Evolutionary conservation across 2,113 vertebrate genomes (phyloP), one percentile per base, ranked within the genome.

Genomic region (Athene noctua): DNA sequence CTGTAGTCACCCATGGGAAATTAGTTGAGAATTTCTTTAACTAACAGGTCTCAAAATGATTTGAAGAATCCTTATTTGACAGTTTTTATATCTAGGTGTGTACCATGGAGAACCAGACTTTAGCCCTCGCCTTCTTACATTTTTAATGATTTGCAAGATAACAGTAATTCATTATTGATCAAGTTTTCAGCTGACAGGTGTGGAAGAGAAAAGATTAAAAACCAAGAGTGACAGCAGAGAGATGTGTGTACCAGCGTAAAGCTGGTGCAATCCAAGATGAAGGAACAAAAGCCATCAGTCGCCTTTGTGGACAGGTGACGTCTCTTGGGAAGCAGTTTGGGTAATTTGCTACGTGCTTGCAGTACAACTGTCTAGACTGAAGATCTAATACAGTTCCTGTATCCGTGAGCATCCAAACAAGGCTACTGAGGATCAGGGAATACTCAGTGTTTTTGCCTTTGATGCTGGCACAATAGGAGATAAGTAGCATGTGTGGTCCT

Each of bases 231-330:
- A 23, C 38, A 68, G 63, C n/a, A 42, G 20, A 36, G 67, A 36
- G 44, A 26, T 38, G 4, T 13, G 46, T 49, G 9, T 51, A 2
- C n/a, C 23, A 2, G 0, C 4, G 49, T n/a, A 34, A 20, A 55
- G 61, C 51, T 40, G 54, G 11, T 82, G 62, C 67, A 16, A 11
- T 17, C 55, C 34, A 13, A 4, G 52, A 3, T 15, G 18, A 91
- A 79, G 74, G 71, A 42, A 32, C 74, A 89, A n/a, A 66, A 78
- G 22, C 61, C 57, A 30, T 47, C 0, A 4, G 40, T n/a, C 7
- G 1, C 5, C 0, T 58, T 29, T 52, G 22, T 0, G 0, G n/a
- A 68, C 4, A 9, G 44, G 42, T 38, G 79, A 18, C 0, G 0
- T 62, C 61, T 23, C n/a, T 15, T 13, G 71, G 81, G 91, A 68